These are phyloP conservation scores for Thaumatotibia leucotreta DNA, from an alignment of 1,140 invertebrate species.

Conservation along the genomic window DNA sequence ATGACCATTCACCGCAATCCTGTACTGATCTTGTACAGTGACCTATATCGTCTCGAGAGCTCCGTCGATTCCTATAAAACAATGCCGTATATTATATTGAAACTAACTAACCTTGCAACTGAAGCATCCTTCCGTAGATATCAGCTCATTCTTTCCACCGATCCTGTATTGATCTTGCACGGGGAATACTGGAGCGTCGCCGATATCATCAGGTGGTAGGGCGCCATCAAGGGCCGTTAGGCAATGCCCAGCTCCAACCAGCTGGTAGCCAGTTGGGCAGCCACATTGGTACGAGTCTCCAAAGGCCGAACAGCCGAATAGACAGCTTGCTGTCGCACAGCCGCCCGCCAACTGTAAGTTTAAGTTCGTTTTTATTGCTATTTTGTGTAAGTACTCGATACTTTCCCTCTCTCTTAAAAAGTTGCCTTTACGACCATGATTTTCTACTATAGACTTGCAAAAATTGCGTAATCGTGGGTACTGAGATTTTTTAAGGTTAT, in stretches of 20 bases:
- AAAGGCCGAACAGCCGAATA: conserved; percentile 85
- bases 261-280: conserved; percentile 88
- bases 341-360: conserved; percentile 79
- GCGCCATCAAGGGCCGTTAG: conserved; percentile 85
- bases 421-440: no score
- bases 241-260: conserved; percentile 88
- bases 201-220: conserved; percentile 80
- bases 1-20: conserved; percentile 77
- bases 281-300: conserved; percentile 83
- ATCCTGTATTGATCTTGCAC: conserved; percentile 71
- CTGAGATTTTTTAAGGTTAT: no score
- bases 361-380: neutral
- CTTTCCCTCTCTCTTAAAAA: no score
- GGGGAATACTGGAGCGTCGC: conserved; percentile 82
- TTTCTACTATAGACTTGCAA: no score
- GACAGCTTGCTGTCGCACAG: conserved; percentile 84
- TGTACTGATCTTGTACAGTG: conserved; percentile 42
- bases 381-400: neutral
- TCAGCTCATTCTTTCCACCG: conserved; percentile 81
- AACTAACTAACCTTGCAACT: conserved; percentile 84
- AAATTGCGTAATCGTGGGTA: no score
- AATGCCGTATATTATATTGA: conserved; percentile 71
- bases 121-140: conserved; percentile 93
- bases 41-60: conserved; percentile 23
- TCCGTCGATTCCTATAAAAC: conserved; percentile 79